Base-by-base conservation (phyloP, 2,888 invertebrate species). In the Spicauda simplicius region DNA sequence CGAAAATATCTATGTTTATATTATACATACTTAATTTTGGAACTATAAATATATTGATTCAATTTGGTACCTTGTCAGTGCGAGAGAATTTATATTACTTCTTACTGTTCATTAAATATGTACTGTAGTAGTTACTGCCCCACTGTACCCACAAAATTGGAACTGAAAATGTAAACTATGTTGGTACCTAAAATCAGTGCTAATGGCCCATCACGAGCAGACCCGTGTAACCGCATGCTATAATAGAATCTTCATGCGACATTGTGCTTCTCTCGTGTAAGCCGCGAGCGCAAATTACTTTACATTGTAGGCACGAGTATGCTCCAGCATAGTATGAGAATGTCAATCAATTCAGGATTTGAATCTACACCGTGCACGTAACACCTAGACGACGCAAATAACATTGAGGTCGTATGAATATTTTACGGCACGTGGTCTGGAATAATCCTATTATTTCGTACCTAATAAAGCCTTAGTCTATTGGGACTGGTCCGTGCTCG, bases 221-320 rank as follows among this genome's bases (percentile, higher is more conserved):
- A 33, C 30, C 30, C 30, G 4, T 5, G 10, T 33, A 33, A 33
- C 33, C 33, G 3, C 33, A 33, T 8, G 33, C 33, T 33, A 33
- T 33, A 33, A 33, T 33, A 33, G 33, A 10, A 10, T 41, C 12
- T 41, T 41, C 14, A 14, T 41, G 41, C 41, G 8, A 30, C 18
- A 58, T 18, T 58, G 19, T 14, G 18, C 37, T 61, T 33, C 52
- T 33, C 30, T 61, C 52, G 25, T 11, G 14, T 33, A 20, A 8
- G 16, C 25, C 52, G 64, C 52, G 37, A 37, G 52, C n/a, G 58
- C 52, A 57, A 64, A 64, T 58, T 64, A 57, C 41, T 57, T 64
- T 58, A 57, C 41, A 64, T 64, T 58, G 25, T 58, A 37, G 41
- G 10, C 14, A 41, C 33, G 33, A 33, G 33, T 14, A 14, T 41